Evolutionary conservation across 2,113 vertebrate species (phyloP).

Genomic region (Egretta garzetta): DNA sequence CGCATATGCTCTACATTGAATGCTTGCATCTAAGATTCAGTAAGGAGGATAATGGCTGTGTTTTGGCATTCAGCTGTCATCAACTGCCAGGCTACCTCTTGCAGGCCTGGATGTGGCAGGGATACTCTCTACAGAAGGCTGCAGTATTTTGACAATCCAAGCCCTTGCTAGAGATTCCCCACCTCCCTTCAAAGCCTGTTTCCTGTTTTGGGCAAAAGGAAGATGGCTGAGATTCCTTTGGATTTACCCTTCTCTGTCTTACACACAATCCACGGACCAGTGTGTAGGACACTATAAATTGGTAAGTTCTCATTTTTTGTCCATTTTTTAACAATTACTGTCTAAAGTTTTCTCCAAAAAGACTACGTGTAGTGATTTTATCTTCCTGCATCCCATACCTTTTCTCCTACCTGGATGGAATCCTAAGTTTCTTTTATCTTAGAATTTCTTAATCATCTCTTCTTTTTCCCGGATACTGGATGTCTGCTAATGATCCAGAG

Average conservation of each 20-base stretch:
- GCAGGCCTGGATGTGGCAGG: not conserved
- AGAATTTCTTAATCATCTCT: not conserved
- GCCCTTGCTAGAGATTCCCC: not conserved
- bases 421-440: not conserved
- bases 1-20: not conserved
- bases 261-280: not conserved
- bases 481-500: not conserved
- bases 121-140: not conserved
- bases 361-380: not conserved
- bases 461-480: not conserved
- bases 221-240: not conserved
- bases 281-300: not conserved
- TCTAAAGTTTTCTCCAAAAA: not conserved
- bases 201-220: not conserved
- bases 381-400: not conserved
- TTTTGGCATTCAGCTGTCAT: not conserved
- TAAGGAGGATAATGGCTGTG: not conserved
- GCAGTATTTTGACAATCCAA: not conserved
- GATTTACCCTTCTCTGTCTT: not conserved
- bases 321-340: not conserved
- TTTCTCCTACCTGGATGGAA: not conserved
- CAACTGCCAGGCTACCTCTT: not conserved
- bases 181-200: not conserved
- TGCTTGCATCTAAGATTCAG: not conserved
- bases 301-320: not conserved